These are phyloP conservation scores for Anarhynchus alexandrinus DNA, from an alignment of 2,113 vertebrate species.

Conservation along the genomic window DNA sequence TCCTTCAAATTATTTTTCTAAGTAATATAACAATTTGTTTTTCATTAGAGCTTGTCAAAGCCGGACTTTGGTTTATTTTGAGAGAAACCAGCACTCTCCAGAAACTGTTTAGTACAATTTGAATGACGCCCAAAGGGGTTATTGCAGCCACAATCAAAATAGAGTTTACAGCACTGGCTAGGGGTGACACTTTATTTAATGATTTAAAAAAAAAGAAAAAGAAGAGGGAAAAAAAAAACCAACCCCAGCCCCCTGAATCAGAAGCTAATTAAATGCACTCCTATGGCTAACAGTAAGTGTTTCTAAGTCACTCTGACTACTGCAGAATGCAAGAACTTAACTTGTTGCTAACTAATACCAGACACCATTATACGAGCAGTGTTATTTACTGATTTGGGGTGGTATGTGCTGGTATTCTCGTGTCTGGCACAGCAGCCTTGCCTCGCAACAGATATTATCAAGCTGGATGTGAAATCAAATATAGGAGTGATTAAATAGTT, in stretches of 20 bases:
- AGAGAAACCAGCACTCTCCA: conserved; percentile 53
- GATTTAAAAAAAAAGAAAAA: neutral
- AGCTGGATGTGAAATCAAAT: conserved; percentile 14
- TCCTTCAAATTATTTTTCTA: conserved; percentile 67
- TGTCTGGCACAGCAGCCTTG: neutral
- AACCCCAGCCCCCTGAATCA: conserved; percentile 8
- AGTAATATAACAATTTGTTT: conserved; percentile 69
- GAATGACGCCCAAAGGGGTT: conserved; percentile 66
- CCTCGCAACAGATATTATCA: neutral
- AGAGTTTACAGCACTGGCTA: conserved; percentile 62
- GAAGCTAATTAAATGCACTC: conserved; percentile 68
- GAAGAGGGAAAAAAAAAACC: too few relatives aligned
- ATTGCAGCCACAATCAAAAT: conserved; percentile 68
- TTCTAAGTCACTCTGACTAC: conserved; percentile 4
- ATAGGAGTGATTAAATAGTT: neutral
- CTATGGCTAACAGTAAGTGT: conserved; percentile 37
- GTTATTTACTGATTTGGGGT: conserved; percentile 21
- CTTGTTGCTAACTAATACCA: conserved; percentile 52
- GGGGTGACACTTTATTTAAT: conserved; percentile 67
- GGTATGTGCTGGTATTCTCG: neutral
- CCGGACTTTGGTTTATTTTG: conserved; percentile 40
- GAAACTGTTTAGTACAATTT: conserved; percentile 33
- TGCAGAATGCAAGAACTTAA: conserved; percentile 17
- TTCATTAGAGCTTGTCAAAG: conserved; percentile 67
- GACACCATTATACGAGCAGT: neutral